Evolutionary conservation across 1,140 invertebrate genomes (phyloP), one percentile per base, ranked within the genome.

Genomic region (Hycleus phaleratus): DNA sequence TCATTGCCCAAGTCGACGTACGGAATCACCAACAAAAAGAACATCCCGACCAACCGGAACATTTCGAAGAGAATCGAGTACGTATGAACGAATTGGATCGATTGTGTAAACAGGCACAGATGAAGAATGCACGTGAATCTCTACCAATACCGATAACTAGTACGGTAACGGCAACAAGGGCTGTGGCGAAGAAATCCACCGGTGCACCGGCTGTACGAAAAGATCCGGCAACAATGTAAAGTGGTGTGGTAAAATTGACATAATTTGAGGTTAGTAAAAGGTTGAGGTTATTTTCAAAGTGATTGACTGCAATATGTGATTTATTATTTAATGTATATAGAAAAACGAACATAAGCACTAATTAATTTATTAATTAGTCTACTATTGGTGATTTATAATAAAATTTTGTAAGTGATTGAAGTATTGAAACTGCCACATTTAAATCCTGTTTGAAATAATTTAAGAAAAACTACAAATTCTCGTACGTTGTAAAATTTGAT

Each of bases 391-490:
- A 32, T 32, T 32, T 32, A 32, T 32, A 32, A 32, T 32, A 32
- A 32, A 32, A 5, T 32, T 32, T 32, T 32, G 32, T 32, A 32
- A 32, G 7, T 32, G 7, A 32, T 32, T 32, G 1, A 7, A 32
- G 7, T 4, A 32, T 32, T 32, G 32, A 18, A 18, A 18, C 18
- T 18, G 18, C 18, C 18, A 18, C 18, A 1, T 1, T 18, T 26
- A 32, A 56, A 24, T 56, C 12, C 42, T 26, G 10, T 32, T 32
- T 32, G 32, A 5, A 32, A 4, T 32, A 7, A 5, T 32, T 65
- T 65, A 72, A 8, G 69, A 67, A 48, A 71, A 68, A 62, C 70
- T 72, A 3, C 68, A 46, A 26, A 71, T 54, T 59, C 69, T 55
- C 10, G 66, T 67, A 8, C 50, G 58, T 11, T 65, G 56, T 24